phyloP scores from a whole-genome alignment of 1,140 invertebrate species.

The Triops longicaudatus region DNA sequence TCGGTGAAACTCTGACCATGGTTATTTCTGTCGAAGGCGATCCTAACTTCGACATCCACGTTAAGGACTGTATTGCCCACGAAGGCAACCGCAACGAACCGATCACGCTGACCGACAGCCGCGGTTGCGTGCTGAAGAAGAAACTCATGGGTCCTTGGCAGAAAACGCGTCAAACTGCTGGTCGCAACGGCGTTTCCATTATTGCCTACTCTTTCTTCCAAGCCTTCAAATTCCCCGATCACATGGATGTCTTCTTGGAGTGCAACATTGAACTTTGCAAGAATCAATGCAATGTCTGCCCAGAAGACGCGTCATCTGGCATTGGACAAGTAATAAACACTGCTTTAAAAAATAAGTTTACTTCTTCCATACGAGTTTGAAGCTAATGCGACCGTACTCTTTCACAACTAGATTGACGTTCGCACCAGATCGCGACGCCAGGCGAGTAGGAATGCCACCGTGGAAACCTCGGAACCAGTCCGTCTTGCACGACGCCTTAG shows the following conservation, averaged over 20 bases:
- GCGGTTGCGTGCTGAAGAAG: conserved; percentile 69
- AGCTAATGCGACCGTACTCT: conserved; percentile 33
- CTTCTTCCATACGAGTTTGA: conserved; percentile 5
- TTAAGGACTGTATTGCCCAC: conserved; percentile 62
- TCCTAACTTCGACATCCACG: conserved; percentile 65
- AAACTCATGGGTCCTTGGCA: conserved; percentile 75
- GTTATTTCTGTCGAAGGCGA: conserved; percentile 72
- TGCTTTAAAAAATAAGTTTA: no score
- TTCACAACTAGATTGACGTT: conserved; percentile 47
- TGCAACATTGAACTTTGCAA: conserved; percentile 79
- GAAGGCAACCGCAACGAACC: conserved; percentile 55
- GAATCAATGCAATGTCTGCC: conserved; percentile 63
- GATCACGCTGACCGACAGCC: conserved; percentile 61
- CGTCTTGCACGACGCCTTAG: conserved; percentile 35
- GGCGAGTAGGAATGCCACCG: conserved; percentile 43
- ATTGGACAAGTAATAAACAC: conserved; percentile 1
- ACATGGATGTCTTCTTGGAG: conserved; percentile 73
- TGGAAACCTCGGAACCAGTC: conserved; percentile 33
- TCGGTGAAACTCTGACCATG: conserved; percentile 71
- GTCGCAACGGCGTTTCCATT: conserved; percentile 61
- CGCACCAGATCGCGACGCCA: conserved; percentile 55
- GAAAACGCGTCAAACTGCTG: conserved; percentile 58
- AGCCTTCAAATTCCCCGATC: conserved; percentile 81
- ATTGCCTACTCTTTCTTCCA: conserved; percentile 72
- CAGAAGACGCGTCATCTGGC: conserved; percentile 39